Percentiles rank a stretch among this genome's conserved stretches.
Conservation (phyloP, 1,140 invertebrate species). For the Ostrea denselamellosa region DNA sequence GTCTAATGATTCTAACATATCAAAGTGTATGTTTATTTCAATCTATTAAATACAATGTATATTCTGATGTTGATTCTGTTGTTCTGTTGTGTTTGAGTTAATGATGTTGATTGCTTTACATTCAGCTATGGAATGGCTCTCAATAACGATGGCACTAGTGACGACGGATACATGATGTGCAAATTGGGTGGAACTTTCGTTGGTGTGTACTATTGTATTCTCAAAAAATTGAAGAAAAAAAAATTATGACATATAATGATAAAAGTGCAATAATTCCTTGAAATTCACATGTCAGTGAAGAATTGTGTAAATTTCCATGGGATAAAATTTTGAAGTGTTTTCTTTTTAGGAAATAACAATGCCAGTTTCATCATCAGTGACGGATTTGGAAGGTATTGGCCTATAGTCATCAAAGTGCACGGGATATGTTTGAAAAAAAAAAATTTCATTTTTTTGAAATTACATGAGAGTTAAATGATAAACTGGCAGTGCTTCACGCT, state of each 20-base stretch:
- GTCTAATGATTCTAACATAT: too few relatives aligned
- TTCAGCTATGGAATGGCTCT: conserved; percentile 16
- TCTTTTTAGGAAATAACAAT: conserved; percentile 50
- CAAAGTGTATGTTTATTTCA: too few relatives aligned
- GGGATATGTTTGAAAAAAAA: too few relatives aligned
- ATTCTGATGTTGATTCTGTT: too few relatives aligned
- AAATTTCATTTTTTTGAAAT: too few relatives aligned
- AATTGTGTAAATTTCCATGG: too few relatives aligned
- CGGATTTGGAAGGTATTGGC: conserved; percentile 47
- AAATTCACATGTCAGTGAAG: not conserved
- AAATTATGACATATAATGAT: not conserved
- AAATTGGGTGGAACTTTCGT: conserved; percentile 25
- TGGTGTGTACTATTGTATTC: not conserved
- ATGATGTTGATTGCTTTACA: not conserved
- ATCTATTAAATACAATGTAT: too few relatives aligned
- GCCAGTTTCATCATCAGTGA: conserved; percentile 51
- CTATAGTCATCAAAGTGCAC: too few relatives aligned
- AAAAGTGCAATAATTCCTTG: not conserved
- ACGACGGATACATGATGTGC: conserved; percentile 11
- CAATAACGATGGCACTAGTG: not conserved
- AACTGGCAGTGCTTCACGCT: too few relatives aligned
- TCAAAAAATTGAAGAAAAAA: not conserved
- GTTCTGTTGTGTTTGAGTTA: conserved; percentile 22
- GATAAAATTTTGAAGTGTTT: not conserved
- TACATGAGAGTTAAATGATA: too few relatives aligned